Conservation (phyloP, 2,113 vertebrate species). For the Notiomystis cincta region DNA sequence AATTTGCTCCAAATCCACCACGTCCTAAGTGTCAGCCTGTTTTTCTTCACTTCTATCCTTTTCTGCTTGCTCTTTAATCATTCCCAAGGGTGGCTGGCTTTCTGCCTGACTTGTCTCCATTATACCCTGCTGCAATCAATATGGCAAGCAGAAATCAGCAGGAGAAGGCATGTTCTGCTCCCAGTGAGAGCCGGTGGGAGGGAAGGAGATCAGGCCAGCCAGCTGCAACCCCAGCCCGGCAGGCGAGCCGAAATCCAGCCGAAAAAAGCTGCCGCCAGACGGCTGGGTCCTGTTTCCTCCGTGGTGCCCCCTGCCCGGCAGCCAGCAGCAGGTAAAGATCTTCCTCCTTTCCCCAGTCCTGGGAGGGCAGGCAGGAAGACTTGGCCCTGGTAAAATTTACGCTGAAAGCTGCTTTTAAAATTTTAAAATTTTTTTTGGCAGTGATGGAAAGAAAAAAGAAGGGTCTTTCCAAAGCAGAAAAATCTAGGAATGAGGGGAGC, state of each 20-base stretch:
- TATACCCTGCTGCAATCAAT: conserved; percentile 60
- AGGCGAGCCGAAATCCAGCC: not conserved
- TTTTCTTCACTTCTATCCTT: conserved; percentile 35
- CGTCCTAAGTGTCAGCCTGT: conserved; percentile 9
- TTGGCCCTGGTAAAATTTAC: not conserved
- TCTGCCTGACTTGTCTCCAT: conserved; percentile 61
- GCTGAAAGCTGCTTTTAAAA: not conserved
- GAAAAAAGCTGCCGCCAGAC: not conserved
- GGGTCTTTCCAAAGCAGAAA: not conserved
- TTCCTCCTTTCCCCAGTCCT: not conserved
- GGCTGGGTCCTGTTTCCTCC: not conserved
- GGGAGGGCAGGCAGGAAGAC: not conserved
- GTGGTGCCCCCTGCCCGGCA: not conserved
- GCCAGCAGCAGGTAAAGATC: not conserved
- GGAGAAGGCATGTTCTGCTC: conserved; percentile 53
- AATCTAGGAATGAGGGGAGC: not conserved
- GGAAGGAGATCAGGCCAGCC: conserved; percentile 31
- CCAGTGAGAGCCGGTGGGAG: conserved; percentile 13
- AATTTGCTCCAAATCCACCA: conserved; percentile 15
- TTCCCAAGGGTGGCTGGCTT: conserved; percentile 57
- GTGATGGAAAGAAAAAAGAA: not conserved
- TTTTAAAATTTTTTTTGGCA: not conserved
- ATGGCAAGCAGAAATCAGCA: conserved; percentile 56
- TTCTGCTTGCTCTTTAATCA: conserved; percentile 47
- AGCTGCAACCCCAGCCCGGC: conserved; percentile 37